phyloP scores from a whole-genome alignment of 2,888 invertebrate genomes.

The Phlogophora meticulosa region DNA sequence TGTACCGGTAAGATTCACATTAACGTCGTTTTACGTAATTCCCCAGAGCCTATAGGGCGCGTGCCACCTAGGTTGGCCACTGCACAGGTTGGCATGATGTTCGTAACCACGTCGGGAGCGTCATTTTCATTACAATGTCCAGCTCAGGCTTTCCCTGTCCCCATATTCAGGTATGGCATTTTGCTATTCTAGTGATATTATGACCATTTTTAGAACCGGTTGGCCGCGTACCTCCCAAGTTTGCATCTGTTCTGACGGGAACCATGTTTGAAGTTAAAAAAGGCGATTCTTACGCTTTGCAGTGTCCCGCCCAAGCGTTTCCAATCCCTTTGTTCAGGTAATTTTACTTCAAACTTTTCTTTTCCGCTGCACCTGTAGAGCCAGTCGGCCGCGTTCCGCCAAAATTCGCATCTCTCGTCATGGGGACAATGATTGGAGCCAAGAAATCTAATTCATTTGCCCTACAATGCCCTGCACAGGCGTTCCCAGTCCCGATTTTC shows the following conservation, averaged over 20 bases:
- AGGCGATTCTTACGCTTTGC: conserved; percentile 86
- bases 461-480: conserved; percentile 93
- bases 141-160: conserved; percentile 92
- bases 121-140: conserved; percentile 93
- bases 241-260: conserved; percentile 89
- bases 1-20: conserved; percentile 92
- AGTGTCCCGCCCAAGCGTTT: conserved; percentile 94
- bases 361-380: conserved; percentile 87
- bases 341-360: conserved; percentile 65
- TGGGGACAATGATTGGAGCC: conserved; percentile 91
- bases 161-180: conserved; percentile 86
- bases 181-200: conserved; percentile 69
- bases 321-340: conserved; percentile 91
- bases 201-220: conserved; percentile 81
- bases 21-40: conserved; percentile 79
- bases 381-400: conserved; percentile 93
- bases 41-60: conserved; percentile 86
- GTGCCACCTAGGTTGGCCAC: conserved; percentile 86
- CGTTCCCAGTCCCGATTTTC: conserved; percentile 92
- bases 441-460: conserved; percentile 87
- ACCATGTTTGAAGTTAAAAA: conserved; percentile 91
- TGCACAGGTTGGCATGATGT: conserved; percentile 90
- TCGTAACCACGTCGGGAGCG: conserved; percentile 87
- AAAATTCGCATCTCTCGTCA: conserved; percentile 92
- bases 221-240: conserved; percentile 89